These are phyloP conservation scores for Neoarius graeffei DNA, from an alignment of 2,113 vertebrate genomes.

Conservation along the genomic window DNA sequence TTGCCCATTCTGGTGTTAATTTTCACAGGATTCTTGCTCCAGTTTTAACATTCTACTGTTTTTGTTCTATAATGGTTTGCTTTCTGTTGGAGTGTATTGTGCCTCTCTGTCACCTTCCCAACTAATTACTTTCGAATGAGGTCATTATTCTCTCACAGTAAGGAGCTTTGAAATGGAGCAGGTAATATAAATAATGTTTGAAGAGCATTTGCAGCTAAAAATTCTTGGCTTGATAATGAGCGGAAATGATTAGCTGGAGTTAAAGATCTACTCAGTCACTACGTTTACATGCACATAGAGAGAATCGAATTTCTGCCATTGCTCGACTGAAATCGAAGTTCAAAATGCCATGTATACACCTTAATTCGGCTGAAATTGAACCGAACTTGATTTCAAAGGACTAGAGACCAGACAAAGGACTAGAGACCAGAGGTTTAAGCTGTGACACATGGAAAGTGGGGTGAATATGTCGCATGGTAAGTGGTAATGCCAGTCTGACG, in stretches of 20 bases:
- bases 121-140: constrained; percentile 38
- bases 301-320: too few species aligned
- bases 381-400: too few species aligned
- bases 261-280: background rate
- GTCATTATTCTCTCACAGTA: constrained; percentile 3
- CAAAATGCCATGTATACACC: too few species aligned
- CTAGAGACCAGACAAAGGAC: too few species aligned
- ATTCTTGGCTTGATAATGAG: background rate
- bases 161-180: constrained; percentile 34
- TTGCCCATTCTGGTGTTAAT: constrained; percentile 23
- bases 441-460: too few species aligned
- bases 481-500: too few species aligned
- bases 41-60: constrained; percentile 25
- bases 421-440: too few species aligned
- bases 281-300: too few species aligned
- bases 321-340: too few species aligned
- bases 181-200: background rate
- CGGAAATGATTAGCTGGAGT: background rate
- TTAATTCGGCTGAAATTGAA: too few species aligned
- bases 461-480: too few species aligned
- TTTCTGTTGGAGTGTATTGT: background rate
- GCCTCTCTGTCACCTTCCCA: constrained; percentile 3
- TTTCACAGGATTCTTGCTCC: background rate
- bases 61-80: constrained; percentile 12
- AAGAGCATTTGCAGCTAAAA: constrained; percentile 24